Evolutionary conservation across 2,888 invertebrate genomes (phyloP), one percentile per base, ranked within the genome.

Genomic region (Sarcophaga variegata): DNA sequence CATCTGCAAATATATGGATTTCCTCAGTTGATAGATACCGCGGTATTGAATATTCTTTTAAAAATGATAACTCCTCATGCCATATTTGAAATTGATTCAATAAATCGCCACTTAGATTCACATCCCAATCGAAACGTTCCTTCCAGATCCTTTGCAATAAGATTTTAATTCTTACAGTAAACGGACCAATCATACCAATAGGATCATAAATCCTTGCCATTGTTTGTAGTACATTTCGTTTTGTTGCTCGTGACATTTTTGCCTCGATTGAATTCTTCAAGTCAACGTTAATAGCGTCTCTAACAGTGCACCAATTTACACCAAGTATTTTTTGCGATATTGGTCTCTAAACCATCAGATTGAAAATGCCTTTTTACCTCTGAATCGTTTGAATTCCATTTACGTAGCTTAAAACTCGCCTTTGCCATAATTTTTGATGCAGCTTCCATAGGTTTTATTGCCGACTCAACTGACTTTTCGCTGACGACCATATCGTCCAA

Each of bases 401-500:
- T 88, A 45, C 88, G 76, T 63, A 88, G 62, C 37, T 85, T 82
- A 63, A 86, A 86, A 74, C 74, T 79, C 14, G 84, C 86, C n/a
- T 69, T 79, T 60, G 54, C 63, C 85, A 88, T 86, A 60, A 88
- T 82, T 62, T 83, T 60, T 37, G 59, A 79, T 49, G 85, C 71
- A 17, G 86, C 45, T 20, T 74, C 27, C 25, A 80, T 83, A 5
- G 70, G 81, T 37, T 11, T 77, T 60, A 79, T 47, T 25, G 78
- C 70, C 45, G 27, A 37, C 17, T 59, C 47, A 63, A 70, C 62
- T 62, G 70, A 20, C n/a, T 14, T 22, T 60, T 69, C 76, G 74
- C 87, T 89, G 25, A 86, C 12, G 8, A 88, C 75, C 67, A 89
- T 63, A 62, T 88, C 88, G 64, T 87, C 88, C 25, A 70, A 69